These are phyloP conservation scores for Mycalesis mineus DNA, from an alignment of 2,888 invertebrate genomes.

Conservation along the genomic window DNA sequence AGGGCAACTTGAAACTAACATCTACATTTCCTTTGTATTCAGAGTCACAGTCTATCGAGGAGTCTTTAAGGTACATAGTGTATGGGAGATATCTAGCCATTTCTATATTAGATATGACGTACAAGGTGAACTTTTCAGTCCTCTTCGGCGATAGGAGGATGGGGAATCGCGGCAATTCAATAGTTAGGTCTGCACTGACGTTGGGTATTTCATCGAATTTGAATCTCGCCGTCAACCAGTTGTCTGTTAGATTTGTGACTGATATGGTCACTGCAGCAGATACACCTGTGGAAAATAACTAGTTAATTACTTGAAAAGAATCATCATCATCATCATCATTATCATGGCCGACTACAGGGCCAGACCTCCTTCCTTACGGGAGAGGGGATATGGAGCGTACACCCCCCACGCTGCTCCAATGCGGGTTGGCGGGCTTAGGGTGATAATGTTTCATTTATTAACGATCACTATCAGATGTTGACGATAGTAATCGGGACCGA, in stretches of 20 bases:
- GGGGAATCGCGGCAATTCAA: conserved; percentile 61
- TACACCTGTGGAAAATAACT: conserved; percentile 44
- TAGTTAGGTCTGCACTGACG: conserved; percentile 43
- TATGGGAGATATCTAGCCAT: conserved; percentile 46
- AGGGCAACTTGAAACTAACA: conserved; percentile 56
- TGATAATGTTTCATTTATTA: too few species aligned
- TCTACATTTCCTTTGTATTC: conserved; percentile 49
- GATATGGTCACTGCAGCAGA: conserved; percentile 46
- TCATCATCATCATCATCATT: too few species aligned
- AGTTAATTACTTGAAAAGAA: too few species aligned
- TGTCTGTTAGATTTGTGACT: conserved; percentile 55
- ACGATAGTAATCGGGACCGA: too few species aligned
- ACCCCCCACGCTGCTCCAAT: too few species aligned
- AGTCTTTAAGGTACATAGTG: conserved; percentile 53
- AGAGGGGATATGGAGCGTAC: too few species aligned
- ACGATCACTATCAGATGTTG: too few species aligned
- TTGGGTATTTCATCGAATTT: conserved; percentile 48
- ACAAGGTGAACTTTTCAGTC: conserved; percentile 50
- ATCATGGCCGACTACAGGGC: too few species aligned
- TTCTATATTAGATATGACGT: conserved; percentile 57
- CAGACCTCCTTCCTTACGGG: too few species aligned
- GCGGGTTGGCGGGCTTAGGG: too few species aligned
- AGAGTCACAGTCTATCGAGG: conserved; percentile 51
- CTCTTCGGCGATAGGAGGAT: conserved; percentile 58
- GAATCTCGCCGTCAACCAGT: conserved; percentile 62